These are phyloP conservation scores for Gallinago paraguaiae DNA, from an alignment of 2,113 vertebrate genomes.

Conservation along the genomic window DNA sequence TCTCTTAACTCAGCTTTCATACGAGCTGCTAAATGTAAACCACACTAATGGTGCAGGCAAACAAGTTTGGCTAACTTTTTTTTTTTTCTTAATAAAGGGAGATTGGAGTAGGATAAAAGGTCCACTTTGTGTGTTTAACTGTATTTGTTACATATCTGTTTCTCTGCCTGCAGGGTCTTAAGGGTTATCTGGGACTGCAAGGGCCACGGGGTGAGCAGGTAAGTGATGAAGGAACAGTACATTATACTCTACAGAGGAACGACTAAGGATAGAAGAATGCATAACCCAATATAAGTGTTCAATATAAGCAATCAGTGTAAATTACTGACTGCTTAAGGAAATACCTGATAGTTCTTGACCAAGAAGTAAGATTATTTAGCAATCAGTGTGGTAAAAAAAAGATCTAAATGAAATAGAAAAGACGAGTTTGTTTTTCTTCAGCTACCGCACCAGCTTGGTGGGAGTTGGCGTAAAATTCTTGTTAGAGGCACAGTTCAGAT, in stretches of 20 bases:
- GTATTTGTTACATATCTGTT: background rate
- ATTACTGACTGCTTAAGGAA: background rate
- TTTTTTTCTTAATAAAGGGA: background rate
- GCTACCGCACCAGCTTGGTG: background rate
- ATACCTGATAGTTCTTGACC: background rate
- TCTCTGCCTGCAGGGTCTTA: conserved; percentile 81
- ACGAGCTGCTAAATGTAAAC: background rate
- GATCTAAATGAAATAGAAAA: background rate
- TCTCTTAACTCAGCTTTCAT: background rate
- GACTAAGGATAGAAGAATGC: background rate
- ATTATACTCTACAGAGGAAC: background rate
- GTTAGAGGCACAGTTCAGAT: background rate
- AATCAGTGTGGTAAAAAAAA: background rate
- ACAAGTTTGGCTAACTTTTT: background rate
- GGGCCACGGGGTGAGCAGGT: conserved; percentile 89
- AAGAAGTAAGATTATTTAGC: background rate
- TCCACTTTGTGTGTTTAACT: background rate
- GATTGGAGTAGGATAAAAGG: background rate
- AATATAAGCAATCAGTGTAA: background rate
- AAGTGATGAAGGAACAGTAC: conserved; percentile 29
- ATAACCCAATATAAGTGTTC: background rate
- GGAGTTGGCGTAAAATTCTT: background rate
- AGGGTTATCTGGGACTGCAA: conserved; percentile 83
- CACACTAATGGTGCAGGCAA: background rate
- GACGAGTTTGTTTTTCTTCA: background rate